These are phyloP conservation scores for Leptobrachium leishanense DNA, from an alignment of 2,113 vertebrate genomes.

Conservation along the genomic window DNA sequence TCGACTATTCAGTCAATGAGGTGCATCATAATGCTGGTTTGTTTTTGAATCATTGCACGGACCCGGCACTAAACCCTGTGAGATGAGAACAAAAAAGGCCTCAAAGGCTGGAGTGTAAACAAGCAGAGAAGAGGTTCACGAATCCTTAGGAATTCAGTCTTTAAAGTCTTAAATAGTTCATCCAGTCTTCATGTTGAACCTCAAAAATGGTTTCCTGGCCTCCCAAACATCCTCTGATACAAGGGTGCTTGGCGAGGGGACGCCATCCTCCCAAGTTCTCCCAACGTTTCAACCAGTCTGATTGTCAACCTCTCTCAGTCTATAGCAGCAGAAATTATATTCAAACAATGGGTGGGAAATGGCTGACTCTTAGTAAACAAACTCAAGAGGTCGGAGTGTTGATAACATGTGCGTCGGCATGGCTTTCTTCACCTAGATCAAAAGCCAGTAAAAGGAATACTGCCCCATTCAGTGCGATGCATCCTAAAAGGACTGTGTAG, in stretches of 20 bases:
- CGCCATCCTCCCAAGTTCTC: background rate
- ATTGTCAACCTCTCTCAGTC: slow-evolving; percentile 1
- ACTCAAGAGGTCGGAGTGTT: background rate
- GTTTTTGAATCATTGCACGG: slow-evolving; percentile 4
- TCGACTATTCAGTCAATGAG: background rate
- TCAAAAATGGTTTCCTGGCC: background rate
- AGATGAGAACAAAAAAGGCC: slow-evolving; percentile 18
- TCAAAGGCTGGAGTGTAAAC: slow-evolving; percentile 39
- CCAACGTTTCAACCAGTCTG: too few species aligned
- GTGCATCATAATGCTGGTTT: slow-evolving; percentile 7
- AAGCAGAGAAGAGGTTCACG: slow-evolving; percentile 5
- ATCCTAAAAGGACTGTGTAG: background rate
- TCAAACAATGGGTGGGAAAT: slow-evolving; percentile 22
- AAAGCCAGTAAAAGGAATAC: background rate
- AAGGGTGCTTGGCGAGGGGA: background rate
- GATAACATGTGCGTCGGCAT: background rate
- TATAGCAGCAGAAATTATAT: slow-evolving; percentile 43
- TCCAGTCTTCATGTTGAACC: too few species aligned
- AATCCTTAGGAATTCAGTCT: background rate
- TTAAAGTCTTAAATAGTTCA: background rate
- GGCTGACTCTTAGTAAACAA: background rate
- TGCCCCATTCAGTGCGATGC: background rate
- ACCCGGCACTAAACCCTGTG: background rate
- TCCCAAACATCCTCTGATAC: background rate
- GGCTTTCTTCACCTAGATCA: background rate